Conservation (phyloP, 2,113 vertebrate species). For the Recurvirostra avosetta region DNA sequence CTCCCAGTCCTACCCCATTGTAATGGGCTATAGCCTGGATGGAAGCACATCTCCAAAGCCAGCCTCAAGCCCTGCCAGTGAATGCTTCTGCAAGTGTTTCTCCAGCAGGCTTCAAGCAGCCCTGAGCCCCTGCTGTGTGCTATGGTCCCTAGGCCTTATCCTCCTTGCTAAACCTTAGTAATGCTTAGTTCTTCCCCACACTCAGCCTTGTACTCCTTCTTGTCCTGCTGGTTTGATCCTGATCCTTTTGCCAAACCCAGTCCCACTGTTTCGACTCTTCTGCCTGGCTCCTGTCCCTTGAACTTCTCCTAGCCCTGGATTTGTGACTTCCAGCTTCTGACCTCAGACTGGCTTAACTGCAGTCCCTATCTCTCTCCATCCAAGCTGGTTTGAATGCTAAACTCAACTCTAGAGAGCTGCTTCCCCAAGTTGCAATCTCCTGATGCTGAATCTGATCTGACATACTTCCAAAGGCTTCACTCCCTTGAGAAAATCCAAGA, state of each 20-base stretch:
- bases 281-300: not conserved
- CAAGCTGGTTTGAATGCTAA: not conserved
- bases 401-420: not conserved
- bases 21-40: not conserved
- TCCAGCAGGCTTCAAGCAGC: not conserved
- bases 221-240: not conserved
- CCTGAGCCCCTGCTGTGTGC: not conserved
- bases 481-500: not conserved
- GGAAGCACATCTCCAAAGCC: not conserved
- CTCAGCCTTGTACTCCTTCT: not conserved
- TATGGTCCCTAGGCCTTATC: not conserved
- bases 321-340: not conserved
- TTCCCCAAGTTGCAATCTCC: not conserved
- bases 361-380: not conserved
- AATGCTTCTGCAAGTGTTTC: not conserved
- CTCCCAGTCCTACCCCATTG: not conserved
- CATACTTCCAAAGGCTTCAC: not conserved
- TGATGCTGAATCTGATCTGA: not conserved
- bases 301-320: not conserved
- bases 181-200: not conserved
- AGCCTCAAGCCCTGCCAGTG: not conserved
- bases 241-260: not conserved
- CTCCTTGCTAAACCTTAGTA: not conserved
- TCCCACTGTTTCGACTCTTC: not conserved
- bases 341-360: not conserved